A percentile compares a stretch with the other conserved stretches of the same genome.
These are phyloP conservation scores for Galbula dea DNA, from an alignment of 2,113 vertebrate species.

Conservation along the genomic window DNA sequence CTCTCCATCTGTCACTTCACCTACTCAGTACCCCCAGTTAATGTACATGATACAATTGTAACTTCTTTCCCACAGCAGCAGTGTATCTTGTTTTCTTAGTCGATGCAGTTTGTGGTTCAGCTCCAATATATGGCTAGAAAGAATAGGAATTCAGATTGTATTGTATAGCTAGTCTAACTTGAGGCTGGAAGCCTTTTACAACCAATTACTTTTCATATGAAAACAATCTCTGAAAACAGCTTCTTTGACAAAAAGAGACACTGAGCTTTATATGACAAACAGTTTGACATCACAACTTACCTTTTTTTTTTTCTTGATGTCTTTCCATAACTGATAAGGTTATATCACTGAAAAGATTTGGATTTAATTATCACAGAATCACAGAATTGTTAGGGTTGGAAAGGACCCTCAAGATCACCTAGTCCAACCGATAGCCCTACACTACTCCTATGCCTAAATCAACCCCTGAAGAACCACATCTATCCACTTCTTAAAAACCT, in stretches of 20 bases:
- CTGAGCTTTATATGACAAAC: neutral
- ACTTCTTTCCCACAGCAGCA: neutral
- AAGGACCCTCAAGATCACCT: too few species aligned
- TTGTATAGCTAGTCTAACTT: neutral
- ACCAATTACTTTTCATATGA: neutral
- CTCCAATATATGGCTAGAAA: neutral
- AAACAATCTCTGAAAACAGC: neutral
- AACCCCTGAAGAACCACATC: too few species aligned
- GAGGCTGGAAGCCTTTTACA: neutral
- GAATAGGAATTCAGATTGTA: neutral
- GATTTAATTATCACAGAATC: too few species aligned
- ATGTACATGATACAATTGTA: neutral
- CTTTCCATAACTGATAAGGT: neutral
- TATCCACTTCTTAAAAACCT: too few species aligned
- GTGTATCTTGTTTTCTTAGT: neutral
- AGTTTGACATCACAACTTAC: neutral
- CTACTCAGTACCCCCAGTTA: neutral
- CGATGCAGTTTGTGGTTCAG: neutral
- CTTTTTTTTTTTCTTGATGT: neutral
- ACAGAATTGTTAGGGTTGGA: too few species aligned
- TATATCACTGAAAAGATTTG: neutral
- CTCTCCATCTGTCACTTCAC: neutral
- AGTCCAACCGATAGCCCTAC: too few species aligned
- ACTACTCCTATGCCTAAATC: too few species aligned
- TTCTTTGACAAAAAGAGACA: neutral